Base-by-base conservation (phyloP, 2,113 vertebrate genomes). In the Ahaetulla prasina region DNA sequence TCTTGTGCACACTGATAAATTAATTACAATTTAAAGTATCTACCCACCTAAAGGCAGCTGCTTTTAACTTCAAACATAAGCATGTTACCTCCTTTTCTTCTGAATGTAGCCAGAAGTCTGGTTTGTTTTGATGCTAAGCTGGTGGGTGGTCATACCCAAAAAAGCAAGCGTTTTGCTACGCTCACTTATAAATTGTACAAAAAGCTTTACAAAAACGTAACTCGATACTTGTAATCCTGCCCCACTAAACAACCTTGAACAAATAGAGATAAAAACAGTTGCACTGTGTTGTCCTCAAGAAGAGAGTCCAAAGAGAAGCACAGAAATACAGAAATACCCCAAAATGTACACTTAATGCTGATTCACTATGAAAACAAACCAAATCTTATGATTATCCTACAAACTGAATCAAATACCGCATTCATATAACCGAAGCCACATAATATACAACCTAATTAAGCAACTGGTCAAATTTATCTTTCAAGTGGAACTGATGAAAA, bases 341-440 rank as follows among this genome's bases (percentile, higher is more conserved):
- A 39, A 94, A 95, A 93, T 10, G 0, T 0, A 0, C 30, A 89
- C 39, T 92, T 16, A 53, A 7, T 63, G 87, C 3, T 60, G 39
- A 92, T n/a, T 10, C 9, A 90, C 50, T 92, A 5, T 89, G 88
- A 94, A 92, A 92, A 47, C 53, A 47, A 80, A 91, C 35, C 84
- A 91, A 57, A n/a, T 90, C 95, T 94, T 93, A 94, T 93, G 92
- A 91, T 35, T 50, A 95, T 86, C n/a, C 90, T 92, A 92, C 93
- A 45, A 87, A 96, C 89, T 80, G 91, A 55, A 49, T 91, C 95
- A 87, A 95, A 90, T 23, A 92, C 87, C 23, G 95, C 90, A 25
- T 63, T 7, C 47, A 16, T 0, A 43, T 95, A 90, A 93, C 88
- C 89, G 47, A 91, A 57, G 85, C 95, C 86, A 95, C 25, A 35